Conservation (phyloP, 2,888 invertebrate species). For the Dynastes hyllus region DNA sequence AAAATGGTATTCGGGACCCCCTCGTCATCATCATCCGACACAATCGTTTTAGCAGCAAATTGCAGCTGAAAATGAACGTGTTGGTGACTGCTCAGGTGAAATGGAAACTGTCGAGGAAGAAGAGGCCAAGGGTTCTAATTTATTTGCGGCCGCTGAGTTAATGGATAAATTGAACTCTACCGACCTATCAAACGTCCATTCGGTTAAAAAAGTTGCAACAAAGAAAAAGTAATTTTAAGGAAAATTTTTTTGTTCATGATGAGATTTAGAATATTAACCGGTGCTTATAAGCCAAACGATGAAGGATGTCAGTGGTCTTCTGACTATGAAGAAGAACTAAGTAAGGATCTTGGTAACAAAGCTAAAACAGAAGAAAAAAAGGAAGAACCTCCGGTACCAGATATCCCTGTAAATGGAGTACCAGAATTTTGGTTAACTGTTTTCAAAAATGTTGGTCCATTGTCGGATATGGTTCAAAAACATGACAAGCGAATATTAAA, state of each 20-base stretch:
- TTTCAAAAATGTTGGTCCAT: slow-evolving; percentile 90
- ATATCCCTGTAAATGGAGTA: slow-evolving; percentile 79
- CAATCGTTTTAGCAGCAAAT: slow-evolving; percentile 60
- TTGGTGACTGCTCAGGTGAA: slow-evolving; percentile 68
- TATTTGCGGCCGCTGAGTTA: too few relatives aligned
- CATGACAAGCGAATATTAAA: slow-evolving; percentile 93
- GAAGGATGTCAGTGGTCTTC: slow-evolving; percentile 93
- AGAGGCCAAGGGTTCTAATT: too few relatives aligned
- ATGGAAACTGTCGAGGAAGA: too few relatives aligned
- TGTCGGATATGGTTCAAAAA: slow-evolving; percentile 91
- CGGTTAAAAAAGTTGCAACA: slow-evolving; percentile 90
- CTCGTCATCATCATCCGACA: too few relatives aligned
- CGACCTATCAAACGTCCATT: slow-evolving; percentile 84
- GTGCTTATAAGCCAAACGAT: slow-evolving; percentile 89
- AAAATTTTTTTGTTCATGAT: slow-evolving; percentile 95
- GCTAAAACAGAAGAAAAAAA: too few relatives aligned
- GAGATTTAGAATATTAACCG: slow-evolving; percentile 78
- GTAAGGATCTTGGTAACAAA: too few relatives aligned
- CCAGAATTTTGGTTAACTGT: slow-evolving; percentile 97
- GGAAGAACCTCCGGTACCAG: too few relatives aligned
- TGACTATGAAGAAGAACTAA: slow-evolving; percentile 75
- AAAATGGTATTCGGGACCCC: too few relatives aligned
- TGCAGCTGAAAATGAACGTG: slow-evolving; percentile 78
- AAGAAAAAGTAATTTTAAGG: too few relatives aligned
- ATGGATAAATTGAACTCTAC: slow-evolving; percentile 71